These are phyloP conservation scores for Caradrina kadenii DNA, from an alignment of 2,888 invertebrate genomes.

Conservation along the genomic window DNA sequence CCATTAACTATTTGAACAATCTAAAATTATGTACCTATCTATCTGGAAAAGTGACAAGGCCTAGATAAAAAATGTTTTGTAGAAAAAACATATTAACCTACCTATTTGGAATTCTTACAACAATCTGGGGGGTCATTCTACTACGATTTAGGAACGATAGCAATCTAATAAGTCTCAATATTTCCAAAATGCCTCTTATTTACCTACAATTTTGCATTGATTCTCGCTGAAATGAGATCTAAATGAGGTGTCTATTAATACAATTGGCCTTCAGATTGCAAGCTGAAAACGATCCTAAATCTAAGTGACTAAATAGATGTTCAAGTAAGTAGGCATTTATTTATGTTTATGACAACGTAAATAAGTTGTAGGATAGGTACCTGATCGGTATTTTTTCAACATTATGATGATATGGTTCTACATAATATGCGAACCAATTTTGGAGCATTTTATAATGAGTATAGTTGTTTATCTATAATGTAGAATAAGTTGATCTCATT, in stretches of 20 bases:
- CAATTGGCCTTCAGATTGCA: not conserved
- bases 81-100: slow-evolving; percentile 2
- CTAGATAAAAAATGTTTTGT: slow-evolving; percentile 21
- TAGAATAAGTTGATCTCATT: slow-evolving; percentile 49
- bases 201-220: no score
- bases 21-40: not conserved
- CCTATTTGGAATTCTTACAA: slow-evolving; percentile 13
- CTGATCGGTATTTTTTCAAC: not conserved
- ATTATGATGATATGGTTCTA: slow-evolving; percentile 26
- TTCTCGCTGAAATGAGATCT: no score
- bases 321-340: not conserved
- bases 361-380: not conserved
- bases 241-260: no score
- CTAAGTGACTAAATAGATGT: not conserved
- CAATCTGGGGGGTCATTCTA: not conserved
- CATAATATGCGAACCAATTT: slow-evolving; percentile 31
- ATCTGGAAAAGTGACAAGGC: slow-evolving; percentile 23
- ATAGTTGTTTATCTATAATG: slow-evolving; percentile 15
- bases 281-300: not conserved
- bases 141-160: no score
- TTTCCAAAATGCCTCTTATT: no score
- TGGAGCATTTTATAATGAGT: slow-evolving; percentile 49
- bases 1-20: slow-evolving; percentile 9
- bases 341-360: slow-evolving; percentile 10
- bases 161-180: no score